Percentiles rank a stretch among this genome's conserved stretches.
Evolutionary conservation across 1,140 invertebrate genomes (phyloP).

Genomic region (Idris sp.): DNA sequence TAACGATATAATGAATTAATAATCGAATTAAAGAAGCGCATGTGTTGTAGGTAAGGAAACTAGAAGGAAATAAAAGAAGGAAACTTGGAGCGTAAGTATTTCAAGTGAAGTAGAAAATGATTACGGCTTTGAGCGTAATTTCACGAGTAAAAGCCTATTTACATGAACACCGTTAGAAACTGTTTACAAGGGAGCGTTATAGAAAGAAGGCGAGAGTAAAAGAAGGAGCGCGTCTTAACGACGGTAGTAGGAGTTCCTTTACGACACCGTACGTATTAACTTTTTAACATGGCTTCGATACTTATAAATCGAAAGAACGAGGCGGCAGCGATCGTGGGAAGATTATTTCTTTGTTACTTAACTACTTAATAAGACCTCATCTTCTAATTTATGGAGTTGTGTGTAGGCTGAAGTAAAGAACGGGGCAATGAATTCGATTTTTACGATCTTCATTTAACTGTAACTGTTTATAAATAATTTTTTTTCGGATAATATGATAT

Average conservation of each 20-base stretch:
- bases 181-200: slow-evolving; percentile 42
- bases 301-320: slow-evolving; percentile 53
- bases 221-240: slow-evolving; percentile 39
- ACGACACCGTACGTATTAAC: slow-evolving; percentile 44
- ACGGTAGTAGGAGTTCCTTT: slow-evolving; percentile 42
- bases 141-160: slow-evolving; percentile 55
- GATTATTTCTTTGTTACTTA: slow-evolving; percentile 50
- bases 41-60: slow-evolving; percentile 3
- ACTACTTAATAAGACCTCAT: slow-evolving; percentile 58
- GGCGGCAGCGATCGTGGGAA: slow-evolving; percentile 57
- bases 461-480: slow-evolving; percentile 10
- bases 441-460: slow-evolving; percentile 23
- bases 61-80: background rate
- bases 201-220: slow-evolving; percentile 31
- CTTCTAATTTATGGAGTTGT: slow-evolving; percentile 23
- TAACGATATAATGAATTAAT: slow-evolving; percentile 40
- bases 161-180: slow-evolving; percentile 42
- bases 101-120: slow-evolving; percentile 46
- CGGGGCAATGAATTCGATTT: slow-evolving; percentile 29
- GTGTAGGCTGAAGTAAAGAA: slow-evolving; percentile 20
- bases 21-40: slow-evolving; percentile 29
- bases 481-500: background rate
- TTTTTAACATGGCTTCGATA: slow-evolving; percentile 42
- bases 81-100: slow-evolving; percentile 14
- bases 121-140: slow-evolving; percentile 41